Conservation (phyloP, 2,888 invertebrate species). For the Stenchaetothrips biformis region DNA sequence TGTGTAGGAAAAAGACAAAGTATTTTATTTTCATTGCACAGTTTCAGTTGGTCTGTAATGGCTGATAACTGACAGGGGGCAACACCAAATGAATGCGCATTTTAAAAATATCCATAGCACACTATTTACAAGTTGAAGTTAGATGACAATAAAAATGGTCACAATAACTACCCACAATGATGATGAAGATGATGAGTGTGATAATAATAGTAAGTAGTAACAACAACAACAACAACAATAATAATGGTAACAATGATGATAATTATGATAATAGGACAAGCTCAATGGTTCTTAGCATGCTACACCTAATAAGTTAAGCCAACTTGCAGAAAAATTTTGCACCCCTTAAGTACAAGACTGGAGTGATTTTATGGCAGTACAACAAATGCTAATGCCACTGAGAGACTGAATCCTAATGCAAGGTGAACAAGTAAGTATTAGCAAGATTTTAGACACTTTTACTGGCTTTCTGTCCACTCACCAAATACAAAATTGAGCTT, state of each 20-base stretch:
- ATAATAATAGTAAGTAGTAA: not conserved
- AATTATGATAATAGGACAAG: not conserved
- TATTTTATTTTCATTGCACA: not conserved
- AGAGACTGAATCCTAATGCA: not conserved
- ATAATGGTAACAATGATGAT: not conserved
- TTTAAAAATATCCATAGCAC: not conserved
- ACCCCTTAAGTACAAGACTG: not conserved
- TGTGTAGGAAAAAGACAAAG: no score
- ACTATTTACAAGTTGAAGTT: not conserved
- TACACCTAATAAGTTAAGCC: not conserved
- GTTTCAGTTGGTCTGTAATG: not conserved
- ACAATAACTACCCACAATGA: not conserved
- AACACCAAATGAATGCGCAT: not conserved
- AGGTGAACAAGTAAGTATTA: not conserved
- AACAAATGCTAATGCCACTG: not conserved
- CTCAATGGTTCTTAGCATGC: not conserved
- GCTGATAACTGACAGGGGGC: not conserved
- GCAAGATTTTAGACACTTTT: not conserved
- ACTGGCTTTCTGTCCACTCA: not conserved
- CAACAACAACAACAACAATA: constrained; percentile 4
- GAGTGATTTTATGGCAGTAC: not conserved
- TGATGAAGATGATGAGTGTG: not conserved
- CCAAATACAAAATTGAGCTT: not conserved
- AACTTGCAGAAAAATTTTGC: not conserved
- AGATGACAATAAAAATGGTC: not conserved